These are phyloP conservation scores for Paralichthys olivaceus DNA, from an alignment of 2,113 vertebrate genomes.

Conservation along the genomic window DNA sequence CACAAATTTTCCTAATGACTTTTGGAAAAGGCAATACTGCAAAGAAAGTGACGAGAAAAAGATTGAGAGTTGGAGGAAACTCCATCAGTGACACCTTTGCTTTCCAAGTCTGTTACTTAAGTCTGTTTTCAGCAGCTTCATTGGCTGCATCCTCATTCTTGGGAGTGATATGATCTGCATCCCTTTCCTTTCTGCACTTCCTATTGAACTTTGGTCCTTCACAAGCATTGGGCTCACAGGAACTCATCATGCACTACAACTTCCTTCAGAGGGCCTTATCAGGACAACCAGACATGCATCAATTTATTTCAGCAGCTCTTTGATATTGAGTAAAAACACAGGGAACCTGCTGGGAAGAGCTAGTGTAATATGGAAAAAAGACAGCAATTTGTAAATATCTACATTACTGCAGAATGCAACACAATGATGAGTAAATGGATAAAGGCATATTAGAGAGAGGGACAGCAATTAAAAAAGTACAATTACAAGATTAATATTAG, in stretches of 20 bases:
- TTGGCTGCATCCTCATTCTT: constrained; percentile 70
- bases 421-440: not conserved
- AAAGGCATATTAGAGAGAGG: too few species aligned
- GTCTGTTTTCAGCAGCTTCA: constrained; percentile 52
- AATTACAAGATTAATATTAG: too few species aligned
- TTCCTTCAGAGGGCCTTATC: constrained; percentile 89
- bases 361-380: not conserved
- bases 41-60: constrained; percentile 16
- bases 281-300: constrained; percentile 75
- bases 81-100: constrained; percentile 6
- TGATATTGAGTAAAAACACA: constrained; percentile 15
- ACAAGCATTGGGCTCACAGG: constrained; percentile 75
- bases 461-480: too few species aligned
- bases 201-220: constrained; percentile 70
- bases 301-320: constrained; percentile 51
- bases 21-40: not conserved
- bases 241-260: constrained; percentile 86
- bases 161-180: constrained; percentile 66
- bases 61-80: not conserved
- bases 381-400: not conserved
- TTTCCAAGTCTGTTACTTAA: constrained; percentile 4
- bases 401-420: not conserved
- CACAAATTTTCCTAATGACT: constrained; percentile 15
- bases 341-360: not conserved
- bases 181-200: constrained; percentile 71